These are phyloP conservation scores for Bothrops alternatus DNA, from an alignment of 2,797 vertebrate species.

Conservation along the genomic window DNA sequence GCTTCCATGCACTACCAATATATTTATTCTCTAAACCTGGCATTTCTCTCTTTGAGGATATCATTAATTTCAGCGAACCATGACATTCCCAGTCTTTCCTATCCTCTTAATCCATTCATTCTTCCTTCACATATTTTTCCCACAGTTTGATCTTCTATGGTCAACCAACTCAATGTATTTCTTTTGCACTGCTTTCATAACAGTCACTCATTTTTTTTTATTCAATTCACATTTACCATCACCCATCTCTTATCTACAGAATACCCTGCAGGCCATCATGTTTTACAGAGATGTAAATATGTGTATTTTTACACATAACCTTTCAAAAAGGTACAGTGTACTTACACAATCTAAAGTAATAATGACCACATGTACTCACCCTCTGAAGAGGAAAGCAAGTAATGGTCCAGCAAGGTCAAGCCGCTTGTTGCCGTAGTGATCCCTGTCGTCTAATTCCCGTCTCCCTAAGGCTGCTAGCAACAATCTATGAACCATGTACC, in stretches of 20 bases:
- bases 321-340: background rate
- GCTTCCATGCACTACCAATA: background rate
- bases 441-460: slow-evolving; percentile 94
- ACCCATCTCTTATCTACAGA: background rate
- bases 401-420: slow-evolving; percentile 94
- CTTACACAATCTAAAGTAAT: background rate
- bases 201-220: background rate
- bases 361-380: slow-evolving; percentile 71
- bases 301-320: background rate
- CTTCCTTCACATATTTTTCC: background rate
- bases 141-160: background rate
- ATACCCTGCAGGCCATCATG: background rate
- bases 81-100: background rate
- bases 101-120: background rate
- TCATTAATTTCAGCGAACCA: background rate
- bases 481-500: slow-evolving; percentile 96
- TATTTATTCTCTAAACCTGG: background rate
- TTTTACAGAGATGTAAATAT: background rate
- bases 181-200: background rate
- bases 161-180: background rate
- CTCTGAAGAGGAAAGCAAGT: slow-evolving; percentile 93
- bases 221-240: background rate
- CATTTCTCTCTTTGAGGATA: background rate
- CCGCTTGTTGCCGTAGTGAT: slow-evolving; percentile 99
- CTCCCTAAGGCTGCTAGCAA: slow-evolving; percentile 91